These are phyloP conservation scores for Ginglymostoma cirratum DNA, from an alignment of 2,113 vertebrate genomes.

Conservation along the genomic window DNA sequence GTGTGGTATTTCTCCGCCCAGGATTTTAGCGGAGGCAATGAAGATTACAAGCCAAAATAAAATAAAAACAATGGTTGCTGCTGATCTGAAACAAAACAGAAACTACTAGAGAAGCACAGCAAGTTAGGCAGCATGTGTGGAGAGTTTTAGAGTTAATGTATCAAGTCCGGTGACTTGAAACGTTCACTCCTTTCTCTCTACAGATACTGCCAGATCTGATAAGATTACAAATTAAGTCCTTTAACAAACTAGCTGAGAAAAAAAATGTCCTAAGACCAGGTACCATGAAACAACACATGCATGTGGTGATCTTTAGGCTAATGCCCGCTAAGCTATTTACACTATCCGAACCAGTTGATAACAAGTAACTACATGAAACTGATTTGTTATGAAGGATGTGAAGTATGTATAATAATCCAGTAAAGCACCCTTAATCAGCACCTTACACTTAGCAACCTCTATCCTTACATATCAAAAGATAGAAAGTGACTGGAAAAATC, in stretches of 20 bases:
- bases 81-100: too few relatives aligned
- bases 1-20: neutral
- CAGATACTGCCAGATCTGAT: too few relatives aligned
- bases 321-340: neutral
- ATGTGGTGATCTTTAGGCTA: neutral
- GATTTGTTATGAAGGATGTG: neutral
- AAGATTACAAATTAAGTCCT: too few relatives aligned
- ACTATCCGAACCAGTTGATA: neutral
- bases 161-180: too few relatives aligned
- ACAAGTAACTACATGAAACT: neutral
- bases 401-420: neutral
- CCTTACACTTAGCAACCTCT: neutral
- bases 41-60: neutral
- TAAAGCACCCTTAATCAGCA: neutral
- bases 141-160: too few relatives aligned
- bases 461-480: neutral
- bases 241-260: neutral
- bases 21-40: neutral
- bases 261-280: neutral
- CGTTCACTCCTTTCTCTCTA: too few relatives aligned
- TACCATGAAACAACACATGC: too few relatives aligned
- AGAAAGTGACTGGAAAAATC: neutral
- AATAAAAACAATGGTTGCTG: too few relatives aligned
- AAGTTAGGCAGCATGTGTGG: too few relatives aligned
- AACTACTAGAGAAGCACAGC: too few relatives aligned